phyloP scores from a whole-genome alignment of 2,888 invertebrate genomes.

The Parnassius smintheus region DNA sequence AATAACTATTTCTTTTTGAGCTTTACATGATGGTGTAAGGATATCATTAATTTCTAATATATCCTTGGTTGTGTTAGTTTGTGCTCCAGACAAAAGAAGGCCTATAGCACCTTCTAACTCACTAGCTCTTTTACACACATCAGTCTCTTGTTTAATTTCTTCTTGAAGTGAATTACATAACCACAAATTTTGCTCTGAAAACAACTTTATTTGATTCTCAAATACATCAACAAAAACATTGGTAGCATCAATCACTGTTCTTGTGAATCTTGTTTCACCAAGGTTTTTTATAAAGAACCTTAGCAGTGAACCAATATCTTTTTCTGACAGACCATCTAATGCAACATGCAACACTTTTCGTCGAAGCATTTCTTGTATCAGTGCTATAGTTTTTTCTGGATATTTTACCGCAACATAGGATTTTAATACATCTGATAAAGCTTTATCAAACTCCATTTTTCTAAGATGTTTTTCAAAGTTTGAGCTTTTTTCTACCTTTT shows the following conservation, averaged over 20 bases:
- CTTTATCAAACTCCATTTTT: conserved; percentile 91
- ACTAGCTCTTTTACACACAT: conserved; percentile 83
- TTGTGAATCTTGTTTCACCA: conserved; percentile 87
- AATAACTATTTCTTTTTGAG: conserved; percentile 80
- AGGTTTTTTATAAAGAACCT: conserved; percentile 88
- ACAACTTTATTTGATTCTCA: conserved; percentile 82
- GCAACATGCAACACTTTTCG: conserved; percentile 89
- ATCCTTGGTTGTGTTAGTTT: conserved; percentile 64
- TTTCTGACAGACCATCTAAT: conserved; percentile 86
- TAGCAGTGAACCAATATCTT: conserved; percentile 84
- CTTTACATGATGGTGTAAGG: conserved; percentile 65
- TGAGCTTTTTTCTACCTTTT: conserved; percentile 60
- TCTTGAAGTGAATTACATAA: conserved; percentile 82
- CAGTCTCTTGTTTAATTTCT: conserved; percentile 84
- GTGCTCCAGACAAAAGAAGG: conserved; percentile 83
- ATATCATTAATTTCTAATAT: conserved; percentile 52
- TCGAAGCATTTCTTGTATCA: conserved; percentile 93
- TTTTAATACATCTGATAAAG: conserved; percentile 86
- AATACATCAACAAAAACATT: conserved; percentile 89
- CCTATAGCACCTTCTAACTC: conserved; percentile 86
- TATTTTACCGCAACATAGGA: conserved; percentile 80
- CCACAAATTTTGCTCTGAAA: conserved; percentile 82
- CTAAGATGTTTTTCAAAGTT: conserved; percentile 87
- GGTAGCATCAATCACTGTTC: conserved; percentile 87
- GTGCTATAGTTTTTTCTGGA: conserved; percentile 89